phyloP scores from a whole-genome alignment of 2,888 invertebrate genomes.

The Erebia ligea region DNA sequence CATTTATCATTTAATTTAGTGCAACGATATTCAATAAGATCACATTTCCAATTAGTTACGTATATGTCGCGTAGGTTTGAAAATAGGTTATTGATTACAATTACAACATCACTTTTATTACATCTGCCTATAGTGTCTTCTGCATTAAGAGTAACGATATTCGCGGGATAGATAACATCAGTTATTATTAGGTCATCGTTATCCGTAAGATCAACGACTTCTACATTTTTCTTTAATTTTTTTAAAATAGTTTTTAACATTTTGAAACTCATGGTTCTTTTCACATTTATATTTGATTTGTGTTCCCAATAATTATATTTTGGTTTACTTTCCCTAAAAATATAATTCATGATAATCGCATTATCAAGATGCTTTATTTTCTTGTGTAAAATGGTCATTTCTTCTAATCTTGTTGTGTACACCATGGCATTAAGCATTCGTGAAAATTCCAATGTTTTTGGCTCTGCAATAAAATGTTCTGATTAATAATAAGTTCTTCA shows the following conservation, averaged over 20 bases:
- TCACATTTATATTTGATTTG: conserved; percentile 1
- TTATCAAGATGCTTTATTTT: conserved; percentile 14
- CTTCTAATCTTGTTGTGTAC: conserved; percentile 53
- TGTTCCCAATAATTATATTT: conserved; percentile 12
- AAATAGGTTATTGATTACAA: conserved; percentile 14
- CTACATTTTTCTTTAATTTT: neutral
- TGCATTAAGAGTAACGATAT: neutral
- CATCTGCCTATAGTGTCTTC: neutral
- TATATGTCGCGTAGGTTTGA: conserved; percentile 6
- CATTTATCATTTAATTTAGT: neutral
- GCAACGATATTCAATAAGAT: conserved; percentile 12
- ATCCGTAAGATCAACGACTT: neutral
- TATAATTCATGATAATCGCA: conserved; percentile 34
- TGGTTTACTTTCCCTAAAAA: conserved; percentile 49
- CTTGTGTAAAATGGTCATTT: conserved; percentile 47
- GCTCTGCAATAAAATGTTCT: neutral
- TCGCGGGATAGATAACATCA: neutral
- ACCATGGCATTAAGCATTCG: conserved; percentile 40
- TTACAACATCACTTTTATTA: conserved; percentile 2
- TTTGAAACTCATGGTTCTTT: neutral
- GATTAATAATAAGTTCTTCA: neutral
- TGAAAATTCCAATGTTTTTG: neutral
- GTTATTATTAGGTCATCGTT: neutral
- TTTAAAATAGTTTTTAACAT: neutral
- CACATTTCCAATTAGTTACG: conserved; percentile 11